These are phyloP conservation scores for Andrena marginata DNA, from an alignment of 2,888 invertebrate species.

Conservation along the genomic window DNA sequence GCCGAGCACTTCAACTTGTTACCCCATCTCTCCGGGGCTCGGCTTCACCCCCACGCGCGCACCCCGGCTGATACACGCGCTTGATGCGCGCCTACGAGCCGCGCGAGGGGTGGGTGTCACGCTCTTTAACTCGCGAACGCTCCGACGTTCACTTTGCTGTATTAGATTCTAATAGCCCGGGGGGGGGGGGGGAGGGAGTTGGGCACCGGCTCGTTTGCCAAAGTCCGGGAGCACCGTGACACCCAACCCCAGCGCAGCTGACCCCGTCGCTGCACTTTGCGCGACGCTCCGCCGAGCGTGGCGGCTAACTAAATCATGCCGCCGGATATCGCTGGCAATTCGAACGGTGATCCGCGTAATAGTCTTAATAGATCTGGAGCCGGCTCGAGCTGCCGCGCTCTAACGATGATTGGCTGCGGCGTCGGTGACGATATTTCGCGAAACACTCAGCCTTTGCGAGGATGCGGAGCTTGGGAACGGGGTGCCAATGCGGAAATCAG, in stretches of 20 bases:
- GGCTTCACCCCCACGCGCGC: conserved; percentile 19
- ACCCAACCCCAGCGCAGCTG: not conserved
- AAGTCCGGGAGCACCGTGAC: not conserved
- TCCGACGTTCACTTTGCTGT: conserved; percentile 77
- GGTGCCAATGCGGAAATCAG: not conserved
- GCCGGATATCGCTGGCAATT: conserved; percentile 65
- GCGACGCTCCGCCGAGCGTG: conserved; percentile 54
- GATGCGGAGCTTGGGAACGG: not conserved
- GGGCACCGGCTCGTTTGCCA: conserved; percentile 42
- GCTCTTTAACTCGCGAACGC: conserved; percentile 81
- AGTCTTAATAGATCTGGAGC: conserved; percentile 56
- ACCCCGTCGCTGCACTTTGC: conserved; percentile 63
- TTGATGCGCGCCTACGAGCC: conserved; percentile 58
- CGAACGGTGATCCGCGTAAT: conserved; percentile 54
- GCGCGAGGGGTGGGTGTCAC: conserved; percentile 73
- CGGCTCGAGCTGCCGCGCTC: conserved; percentile 21
- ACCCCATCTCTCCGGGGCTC: conserved; percentile 40
- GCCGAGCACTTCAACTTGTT: conserved; percentile 59
- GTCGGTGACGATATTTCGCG: conserved; percentile 17
- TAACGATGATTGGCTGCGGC: conserved; percentile 47
- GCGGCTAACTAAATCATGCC: conserved; percentile 65
- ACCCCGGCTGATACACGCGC: conserved; percentile 54
- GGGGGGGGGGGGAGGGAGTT: too few species aligned
- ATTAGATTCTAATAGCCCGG: conserved; percentile 80
- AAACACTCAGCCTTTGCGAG: not conserved